These are phyloP conservation scores for Aurelia coerulea DNA, from an alignment of 30 jellyfish, hydroid and myxozoan species.

Conservation along the genomic window DNA sequence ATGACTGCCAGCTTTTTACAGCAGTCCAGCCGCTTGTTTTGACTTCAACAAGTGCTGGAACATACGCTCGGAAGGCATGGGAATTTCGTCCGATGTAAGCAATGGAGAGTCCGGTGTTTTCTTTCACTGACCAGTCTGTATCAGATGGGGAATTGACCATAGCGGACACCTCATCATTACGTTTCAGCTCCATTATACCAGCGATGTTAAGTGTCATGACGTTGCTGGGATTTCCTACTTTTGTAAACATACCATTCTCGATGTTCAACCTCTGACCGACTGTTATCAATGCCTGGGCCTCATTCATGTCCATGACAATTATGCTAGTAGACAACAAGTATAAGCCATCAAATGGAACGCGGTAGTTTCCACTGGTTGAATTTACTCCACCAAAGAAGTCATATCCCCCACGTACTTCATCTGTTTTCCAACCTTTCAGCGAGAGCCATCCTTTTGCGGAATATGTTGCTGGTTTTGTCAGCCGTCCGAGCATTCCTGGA, in stretches of 20 bases:
- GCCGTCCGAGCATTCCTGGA: conserved; percentile 73
- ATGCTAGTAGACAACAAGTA: conserved; percentile 69
- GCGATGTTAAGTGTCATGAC: conserved; percentile 73
- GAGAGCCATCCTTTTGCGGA: conserved; percentile 51
- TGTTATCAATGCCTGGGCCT: conserved; percentile 54
- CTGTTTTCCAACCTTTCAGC: conserved; percentile 55
- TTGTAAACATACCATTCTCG: conserved; percentile 67
- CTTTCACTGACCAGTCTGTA: conserved; percentile 83
- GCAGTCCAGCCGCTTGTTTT: conserved; percentile 31
- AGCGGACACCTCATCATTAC: conserved; percentile 53
- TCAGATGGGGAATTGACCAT: conserved; percentile 69
- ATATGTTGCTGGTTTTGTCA: conserved; percentile 13
- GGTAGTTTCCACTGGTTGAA: conserved; percentile 61
- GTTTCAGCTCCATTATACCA: conserved; percentile 67
- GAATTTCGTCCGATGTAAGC: conserved; percentile 77
- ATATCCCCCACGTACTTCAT: conserved; percentile 74
- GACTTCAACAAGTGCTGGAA: background rate
- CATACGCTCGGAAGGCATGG: conserved; percentile 61
- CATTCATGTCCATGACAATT: conserved; percentile 58
- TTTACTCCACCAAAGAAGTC: conserved; percentile 65
- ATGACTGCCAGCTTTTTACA: conserved; percentile 36
- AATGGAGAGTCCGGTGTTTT: conserved; percentile 71
- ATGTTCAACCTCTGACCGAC: conserved; percentile 32
- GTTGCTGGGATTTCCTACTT: conserved; percentile 66
- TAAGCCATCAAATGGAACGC: conserved; percentile 67